Base-by-base conservation (phyloP, 2,797 vertebrate species). In the Sardinella longiceps region DNA sequence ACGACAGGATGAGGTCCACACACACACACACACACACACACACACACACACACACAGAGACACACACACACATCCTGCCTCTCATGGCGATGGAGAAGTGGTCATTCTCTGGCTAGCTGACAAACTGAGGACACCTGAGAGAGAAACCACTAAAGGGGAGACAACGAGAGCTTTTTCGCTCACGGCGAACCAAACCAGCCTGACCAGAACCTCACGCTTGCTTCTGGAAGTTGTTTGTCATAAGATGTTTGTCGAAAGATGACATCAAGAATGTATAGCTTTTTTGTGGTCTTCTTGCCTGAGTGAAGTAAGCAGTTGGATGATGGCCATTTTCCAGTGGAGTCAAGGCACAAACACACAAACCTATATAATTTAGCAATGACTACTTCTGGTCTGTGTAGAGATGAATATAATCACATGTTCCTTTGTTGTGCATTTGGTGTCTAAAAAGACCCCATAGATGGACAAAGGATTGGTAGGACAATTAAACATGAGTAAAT, bases 201-300 rank as follows among this genome's bases (percentile, higher is more conserved):
- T 1, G 82, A 85, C 74, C n/a, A 58, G 58, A 60, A 46, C 80
- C 85, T 86, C 39, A 81, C 0, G 11, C 46, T 82, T 85, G 80
- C 39, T 53, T 80, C 39, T 66, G 39, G 45, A 66, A 25, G 33
- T 50, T 88, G 58, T 84, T 28, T 84, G 60, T 84, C 43, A 84
- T 70, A 80, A 82, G 82, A 84, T 87, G 80, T 88, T 91, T 88
- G 86, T 83, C 66, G 81, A 81, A 81, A 85, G 84, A 88, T 87
- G 86, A n/a, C 43, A 84, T 87, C 86, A 87, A 81, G 82, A 88
- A 87, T 87, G 89, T 88, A 87, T 80, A 89, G 63, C 70, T 39
- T 56, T 81, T 87, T 51, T 84, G 56, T 80, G 74, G 70, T 80
- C 70, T 80, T 33, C n/a, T 80, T 85, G 37, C 56, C 28, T 37